Percentiles rank a stretch among this genome's conserved stretches.
phyloP scores from a whole-genome alignment of 2,113 vertebrate species.

The Oryzias curvinotus region DNA sequence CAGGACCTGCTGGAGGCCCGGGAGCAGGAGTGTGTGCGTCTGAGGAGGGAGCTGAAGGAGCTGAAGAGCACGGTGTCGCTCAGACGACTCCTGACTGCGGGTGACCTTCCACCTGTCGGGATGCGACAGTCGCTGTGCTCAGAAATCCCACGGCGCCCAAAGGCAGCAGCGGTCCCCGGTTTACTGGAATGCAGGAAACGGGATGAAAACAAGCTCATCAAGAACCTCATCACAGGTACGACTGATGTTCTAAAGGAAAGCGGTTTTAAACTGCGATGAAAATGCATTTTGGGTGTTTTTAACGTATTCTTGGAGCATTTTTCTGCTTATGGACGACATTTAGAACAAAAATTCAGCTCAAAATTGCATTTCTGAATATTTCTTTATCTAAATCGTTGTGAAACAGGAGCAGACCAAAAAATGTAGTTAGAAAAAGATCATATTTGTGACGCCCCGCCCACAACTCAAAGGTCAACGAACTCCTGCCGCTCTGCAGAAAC shows the following conservation, averaged over 20 bases:
- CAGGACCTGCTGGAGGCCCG: slow-evolving; percentile 71
- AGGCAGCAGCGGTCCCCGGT: slow-evolving; percentile 50
- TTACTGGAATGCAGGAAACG: slow-evolving; percentile 77
- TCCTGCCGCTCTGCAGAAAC: too few species aligned
- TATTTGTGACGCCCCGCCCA: too few species aligned
- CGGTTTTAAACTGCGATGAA: too few species aligned
- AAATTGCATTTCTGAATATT: too few species aligned
- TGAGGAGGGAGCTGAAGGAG: slow-evolving; percentile 75
- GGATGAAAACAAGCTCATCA: slow-evolving; percentile 78
- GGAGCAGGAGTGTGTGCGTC: slow-evolving; percentile 66
- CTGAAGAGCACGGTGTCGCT: slow-evolving; percentile 63
- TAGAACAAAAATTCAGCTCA: too few species aligned
- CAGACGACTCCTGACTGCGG: slow-evolving; percentile 60
- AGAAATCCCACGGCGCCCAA: slow-evolving; percentile 12
- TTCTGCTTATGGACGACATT: too few species aligned
- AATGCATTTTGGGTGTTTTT: too few species aligned
- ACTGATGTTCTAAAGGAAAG: background rate
- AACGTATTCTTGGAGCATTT: too few species aligned
- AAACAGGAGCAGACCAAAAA: too few species aligned
- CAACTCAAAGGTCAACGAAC: too few species aligned
- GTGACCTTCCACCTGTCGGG: slow-evolving; percentile 30
- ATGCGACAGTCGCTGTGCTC: background rate
- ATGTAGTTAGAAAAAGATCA: too few species aligned
- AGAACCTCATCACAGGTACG: slow-evolving; percentile 81
- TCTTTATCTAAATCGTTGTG: too few species aligned